Percentiles rank a stretch among this genome's conserved stretches.
These are phyloP conservation scores for Paedocypris micromegethes DNA, from an alignment of 2,797 vertebrate genomes.

Conservation along the genomic window DNA sequence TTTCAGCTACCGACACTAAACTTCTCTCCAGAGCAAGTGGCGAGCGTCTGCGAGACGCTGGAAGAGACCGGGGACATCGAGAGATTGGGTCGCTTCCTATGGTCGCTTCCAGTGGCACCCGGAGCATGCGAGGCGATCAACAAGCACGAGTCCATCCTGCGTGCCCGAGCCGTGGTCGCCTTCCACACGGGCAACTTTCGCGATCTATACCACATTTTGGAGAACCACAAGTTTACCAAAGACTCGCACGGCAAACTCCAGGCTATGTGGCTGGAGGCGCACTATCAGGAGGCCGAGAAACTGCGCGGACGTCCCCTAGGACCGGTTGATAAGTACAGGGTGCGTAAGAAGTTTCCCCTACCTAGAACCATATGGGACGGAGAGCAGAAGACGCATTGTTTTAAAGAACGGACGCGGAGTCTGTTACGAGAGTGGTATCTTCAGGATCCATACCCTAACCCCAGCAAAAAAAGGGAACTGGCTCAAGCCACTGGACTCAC, in stretches of 20 bases:
- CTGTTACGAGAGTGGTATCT: constrained; percentile 99
- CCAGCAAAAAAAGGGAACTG: constrained; percentile 99
- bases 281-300: constrained; percentile 99
- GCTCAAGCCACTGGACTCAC: constrained; percentile 99
- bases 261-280: constrained; percentile 98
- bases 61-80: constrained; percentile 99
- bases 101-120: constrained; percentile 97
- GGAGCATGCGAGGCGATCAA: constrained; percentile 98
- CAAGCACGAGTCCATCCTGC: constrained; percentile 98
- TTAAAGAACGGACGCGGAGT: constrained; percentile 98
- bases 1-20: constrained; percentile 99
- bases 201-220: constrained; percentile 98
- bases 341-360: constrained; percentile 99
- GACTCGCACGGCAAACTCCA: constrained; percentile 98
- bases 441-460: constrained; percentile 98
- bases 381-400: constrained; percentile 99
- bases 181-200: constrained; percentile 99
- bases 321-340: constrained; percentile 98
- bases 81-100: constrained; percentile 95
- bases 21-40: constrained; percentile 99
- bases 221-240: constrained; percentile 99
- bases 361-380: constrained; percentile 99
- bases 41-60: constrained; percentile 99
- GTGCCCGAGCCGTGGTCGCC: constrained; percentile 94
- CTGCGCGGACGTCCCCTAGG: constrained; percentile 94